Conservation (phyloP, 1,140 invertebrate genomes). For the Anastrepha obliqua region DNA sequence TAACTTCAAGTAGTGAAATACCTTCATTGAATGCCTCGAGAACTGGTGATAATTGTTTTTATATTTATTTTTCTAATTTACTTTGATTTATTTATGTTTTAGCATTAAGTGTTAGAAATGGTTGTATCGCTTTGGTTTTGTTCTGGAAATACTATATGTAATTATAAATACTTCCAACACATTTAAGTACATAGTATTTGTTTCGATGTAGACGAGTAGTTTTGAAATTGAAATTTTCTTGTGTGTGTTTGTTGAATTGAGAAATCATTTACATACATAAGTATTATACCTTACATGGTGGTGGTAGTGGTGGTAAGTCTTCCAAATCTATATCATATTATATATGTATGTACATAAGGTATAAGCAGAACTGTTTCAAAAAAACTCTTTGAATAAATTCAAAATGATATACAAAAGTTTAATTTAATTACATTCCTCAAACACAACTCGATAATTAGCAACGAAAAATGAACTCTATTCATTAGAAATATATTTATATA, state of each 20-base stretch:
- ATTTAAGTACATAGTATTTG: no score
- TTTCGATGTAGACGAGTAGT: no score
- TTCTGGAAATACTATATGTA: no score
- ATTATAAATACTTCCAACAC: no score
- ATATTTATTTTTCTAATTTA: no score
- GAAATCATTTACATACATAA: no score
- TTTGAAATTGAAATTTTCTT: no score
- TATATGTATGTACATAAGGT: not conserved
- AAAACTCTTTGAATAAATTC: slow-evolving; percentile 14
- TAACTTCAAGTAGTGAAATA: not conserved
- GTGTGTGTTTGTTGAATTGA: no score
- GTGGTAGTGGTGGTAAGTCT: not conserved
- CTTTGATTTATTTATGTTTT: no score
- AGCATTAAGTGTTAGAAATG: no score
- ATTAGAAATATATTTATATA: slow-evolving; percentile 5
- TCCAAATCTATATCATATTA: not conserved
- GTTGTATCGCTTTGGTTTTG: no score
- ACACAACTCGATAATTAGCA: slow-evolving; percentile 41
- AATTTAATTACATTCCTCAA: slow-evolving; percentile 51
- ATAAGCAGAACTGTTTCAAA: slow-evolving; percentile 4
- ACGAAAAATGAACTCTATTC: slow-evolving; percentile 34
- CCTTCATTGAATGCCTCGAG: not conserved
- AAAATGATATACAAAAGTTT: slow-evolving; percentile 31
- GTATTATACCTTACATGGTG: not conserved
- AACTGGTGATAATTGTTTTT: not conserved